Evolutionary conservation across 2,113 vertebrate species (phyloP).

Genomic region (Zonotrichia leucophrys): DNA sequence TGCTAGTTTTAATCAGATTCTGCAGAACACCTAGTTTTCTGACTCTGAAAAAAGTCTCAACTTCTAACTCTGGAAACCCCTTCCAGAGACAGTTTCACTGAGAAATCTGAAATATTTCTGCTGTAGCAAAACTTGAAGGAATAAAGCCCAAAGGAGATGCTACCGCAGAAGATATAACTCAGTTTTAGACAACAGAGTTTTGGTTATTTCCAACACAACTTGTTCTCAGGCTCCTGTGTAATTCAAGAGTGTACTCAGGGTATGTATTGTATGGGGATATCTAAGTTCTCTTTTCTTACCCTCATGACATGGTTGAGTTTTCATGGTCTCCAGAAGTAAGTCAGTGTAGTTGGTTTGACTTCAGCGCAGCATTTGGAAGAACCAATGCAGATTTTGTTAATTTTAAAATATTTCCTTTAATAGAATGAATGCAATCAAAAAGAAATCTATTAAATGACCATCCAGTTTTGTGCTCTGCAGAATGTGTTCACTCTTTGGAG

Average conservation of each 20-base stretch:
- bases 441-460: not conserved
- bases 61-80: not conserved
- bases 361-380: not conserved
- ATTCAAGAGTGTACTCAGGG: not conserved
- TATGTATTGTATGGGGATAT: not conserved
- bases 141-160: not conserved
- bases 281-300: not conserved
- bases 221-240: not conserved
- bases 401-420: not conserved
- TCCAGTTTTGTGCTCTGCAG: not conserved
- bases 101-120: not conserved
- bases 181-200: not conserved
- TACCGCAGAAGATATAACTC: not conserved
- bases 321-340: not conserved
- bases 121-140: not conserved
- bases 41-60: not conserved
- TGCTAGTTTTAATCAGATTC: not conserved
- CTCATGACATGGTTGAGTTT: not conserved
- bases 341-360: not conserved
- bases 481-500: not conserved
- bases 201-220: not conserved
- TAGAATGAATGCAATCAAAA: not conserved
- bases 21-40: not conserved
- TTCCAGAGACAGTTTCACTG: not conserved
- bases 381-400: not conserved